These are phyloP conservation scores for Lasioglossum marginatum DNA, from an alignment of 2,888 invertebrate species.

Conservation along the genomic window DNA sequence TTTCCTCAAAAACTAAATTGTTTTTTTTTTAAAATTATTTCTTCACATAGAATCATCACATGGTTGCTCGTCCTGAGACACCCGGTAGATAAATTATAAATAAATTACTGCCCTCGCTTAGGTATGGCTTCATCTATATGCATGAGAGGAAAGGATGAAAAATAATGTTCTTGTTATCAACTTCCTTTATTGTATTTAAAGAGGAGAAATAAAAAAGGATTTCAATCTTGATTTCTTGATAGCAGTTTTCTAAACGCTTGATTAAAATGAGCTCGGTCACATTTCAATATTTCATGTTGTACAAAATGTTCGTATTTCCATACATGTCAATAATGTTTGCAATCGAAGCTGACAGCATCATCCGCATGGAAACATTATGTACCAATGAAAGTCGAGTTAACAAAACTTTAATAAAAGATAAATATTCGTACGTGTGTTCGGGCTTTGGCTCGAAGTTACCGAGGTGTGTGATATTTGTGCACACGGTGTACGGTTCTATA, in stretches of 20 bases:
- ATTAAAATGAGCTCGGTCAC: not conserved
- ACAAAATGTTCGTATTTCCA: not conserved
- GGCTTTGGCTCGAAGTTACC: not conserved
- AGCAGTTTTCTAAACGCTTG: not conserved
- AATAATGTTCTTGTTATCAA: no score
- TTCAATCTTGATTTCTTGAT: not conserved
- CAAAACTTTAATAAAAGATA: not conserved
- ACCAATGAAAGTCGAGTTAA: not conserved
- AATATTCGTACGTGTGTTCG: not conserved
- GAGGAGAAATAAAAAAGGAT: no score
- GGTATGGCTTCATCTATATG: no score
- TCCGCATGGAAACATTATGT: not conserved
- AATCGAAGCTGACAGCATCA: not conserved
- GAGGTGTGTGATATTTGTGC: slow-evolving; percentile 12
- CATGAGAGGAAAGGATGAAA: no score
- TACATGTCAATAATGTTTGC: not conserved
- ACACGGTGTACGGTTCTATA: slow-evolving; percentile 5
- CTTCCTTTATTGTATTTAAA: no score
- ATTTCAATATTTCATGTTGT: not conserved
- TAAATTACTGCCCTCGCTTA: no score
- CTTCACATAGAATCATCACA: no score
- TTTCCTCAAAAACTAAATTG: no score
- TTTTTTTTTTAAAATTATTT: no score
- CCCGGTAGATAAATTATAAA: no score
- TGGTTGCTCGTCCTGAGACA: no score